A percentile compares a stretch with the other conserved stretches of the same genome.
Evolutionary conservation across 2,797 vertebrate genomes (phyloP).

Genomic region (Uromys caudimaculatus): DNA sequence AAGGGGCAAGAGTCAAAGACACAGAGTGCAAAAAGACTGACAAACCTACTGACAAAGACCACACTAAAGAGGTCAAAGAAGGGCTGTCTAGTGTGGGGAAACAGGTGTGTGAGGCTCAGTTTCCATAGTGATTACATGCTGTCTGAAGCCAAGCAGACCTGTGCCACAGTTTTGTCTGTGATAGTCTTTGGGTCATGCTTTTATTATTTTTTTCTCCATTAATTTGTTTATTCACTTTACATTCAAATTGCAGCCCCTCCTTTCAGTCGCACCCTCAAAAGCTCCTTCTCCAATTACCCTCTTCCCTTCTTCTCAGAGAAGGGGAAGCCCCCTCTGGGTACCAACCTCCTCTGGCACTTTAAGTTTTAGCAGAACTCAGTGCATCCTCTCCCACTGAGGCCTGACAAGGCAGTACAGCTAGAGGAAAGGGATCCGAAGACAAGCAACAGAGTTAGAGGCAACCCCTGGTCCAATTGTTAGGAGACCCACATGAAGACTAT

Average conservation of each 20-base stretch:
- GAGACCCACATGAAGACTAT: no score
- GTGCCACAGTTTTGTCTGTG: neutral
- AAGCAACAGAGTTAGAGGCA: no score
- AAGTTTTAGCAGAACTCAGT: no score
- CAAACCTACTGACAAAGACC: neutral
- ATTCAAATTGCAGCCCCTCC: neutral
- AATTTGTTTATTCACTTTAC: neutral
- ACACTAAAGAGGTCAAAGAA: neutral
- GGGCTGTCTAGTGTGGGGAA: fast-evolving
- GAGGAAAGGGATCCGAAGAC: no score
- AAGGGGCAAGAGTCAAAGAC: neutral
- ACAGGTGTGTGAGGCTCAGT: no score
- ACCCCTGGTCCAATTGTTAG: no score
- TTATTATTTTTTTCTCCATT: no score
- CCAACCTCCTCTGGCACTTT: no score
- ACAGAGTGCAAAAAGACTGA: neutral
- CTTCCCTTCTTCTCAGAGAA: neutral
- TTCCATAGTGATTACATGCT: neutral
- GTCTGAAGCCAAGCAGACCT: neutral
- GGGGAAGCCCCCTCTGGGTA: no score
- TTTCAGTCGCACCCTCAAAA: neutral
- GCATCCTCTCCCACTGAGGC: no score
- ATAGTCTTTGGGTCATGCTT: neutral
- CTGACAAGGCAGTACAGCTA: no score
- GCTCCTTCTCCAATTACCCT: neutral